Evolutionary conservation across 37 sponge, comb jelly and placozoan genomes (phyloP).

Genomic region (Dysidea cf. avara): DNA sequence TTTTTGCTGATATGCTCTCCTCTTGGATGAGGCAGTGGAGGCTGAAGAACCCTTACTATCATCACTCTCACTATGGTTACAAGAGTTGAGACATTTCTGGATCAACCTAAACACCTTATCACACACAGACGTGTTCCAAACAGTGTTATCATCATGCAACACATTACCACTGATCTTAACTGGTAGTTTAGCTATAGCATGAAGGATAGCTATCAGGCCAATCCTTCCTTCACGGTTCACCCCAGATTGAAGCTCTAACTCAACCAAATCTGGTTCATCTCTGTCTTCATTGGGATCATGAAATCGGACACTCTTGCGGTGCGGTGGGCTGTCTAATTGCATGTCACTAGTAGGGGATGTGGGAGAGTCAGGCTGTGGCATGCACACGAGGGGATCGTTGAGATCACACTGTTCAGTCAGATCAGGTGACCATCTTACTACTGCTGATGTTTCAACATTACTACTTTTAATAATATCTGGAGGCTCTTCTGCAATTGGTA

Average conservation of each 20-base stretch:
- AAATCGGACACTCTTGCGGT: too few species aligned
- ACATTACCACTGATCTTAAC: neutral
- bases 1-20: neutral
- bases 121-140: conserved; percentile 41
- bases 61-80: neutral
- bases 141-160: too few species aligned
- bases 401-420: too few species aligned
- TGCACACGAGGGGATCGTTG: too few species aligned
- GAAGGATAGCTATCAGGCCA: conserved; percentile 60
- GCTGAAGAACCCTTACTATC: neutral
- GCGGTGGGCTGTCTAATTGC: too few species aligned
- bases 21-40: neutral
- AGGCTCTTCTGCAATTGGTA: too few species aligned
- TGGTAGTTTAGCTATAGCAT: conserved; percentile 51
- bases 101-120: conserved; percentile 56
- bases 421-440: too few species aligned
- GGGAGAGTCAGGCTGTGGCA: too few species aligned
- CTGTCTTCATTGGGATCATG: too few species aligned
- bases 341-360: too few species aligned
- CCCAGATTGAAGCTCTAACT: conserved; percentile 31
- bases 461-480: too few species aligned
- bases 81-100: conserved; percentile 65
- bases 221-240: conserved; percentile 61
- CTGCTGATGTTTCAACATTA: too few species aligned
- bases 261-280: conserved; percentile 1